Conservation (phyloP, 2,113 vertebrate genomes). For the Clarias gariepinus region DNA sequence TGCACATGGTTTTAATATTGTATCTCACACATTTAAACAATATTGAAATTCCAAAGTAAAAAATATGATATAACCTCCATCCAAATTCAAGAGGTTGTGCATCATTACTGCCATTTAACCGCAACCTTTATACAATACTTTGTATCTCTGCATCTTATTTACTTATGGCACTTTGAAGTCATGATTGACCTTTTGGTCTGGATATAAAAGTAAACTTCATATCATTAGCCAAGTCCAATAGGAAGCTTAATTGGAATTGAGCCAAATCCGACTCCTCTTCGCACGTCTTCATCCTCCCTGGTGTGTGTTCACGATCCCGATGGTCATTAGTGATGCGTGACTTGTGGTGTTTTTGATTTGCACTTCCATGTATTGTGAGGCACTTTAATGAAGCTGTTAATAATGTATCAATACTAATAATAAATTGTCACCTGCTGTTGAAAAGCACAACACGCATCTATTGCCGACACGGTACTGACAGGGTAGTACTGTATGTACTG, state of each 20-base stretch:
- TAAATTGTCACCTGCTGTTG: conserved; percentile 53
- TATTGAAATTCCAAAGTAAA: background rate
- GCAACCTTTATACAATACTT: background rate
- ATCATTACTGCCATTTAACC: background rate
- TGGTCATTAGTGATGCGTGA: conserved; percentile 45
- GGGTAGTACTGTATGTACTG: background rate
- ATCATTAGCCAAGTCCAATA: background rate
- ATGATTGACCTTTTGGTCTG: background rate
- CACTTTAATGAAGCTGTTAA: conserved; percentile 49
- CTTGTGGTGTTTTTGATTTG: conserved; percentile 52
- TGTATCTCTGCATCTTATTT: background rate
- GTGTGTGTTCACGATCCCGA: conserved; percentile 42
- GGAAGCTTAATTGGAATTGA: background rate
- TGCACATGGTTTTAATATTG: background rate
- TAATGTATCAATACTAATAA: conserved; percentile 23
- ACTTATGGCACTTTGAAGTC: background rate
- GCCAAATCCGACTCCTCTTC: background rate
- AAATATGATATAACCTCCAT: background rate
- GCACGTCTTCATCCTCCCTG: background rate
- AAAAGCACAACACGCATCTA: conserved; percentile 3
- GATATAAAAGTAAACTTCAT: background rate
- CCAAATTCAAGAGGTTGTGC: background rate
- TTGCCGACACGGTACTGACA: conserved; percentile 9
- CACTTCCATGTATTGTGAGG: conserved; percentile 53
- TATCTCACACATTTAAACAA: background rate